A percentile compares a stretch with the other conserved stretches of the same genome.
These are phyloP conservation scores for Onychomys arenicola DNA, from an alignment of 2,797 vertebrate genomes.

Conservation along the genomic window DNA sequence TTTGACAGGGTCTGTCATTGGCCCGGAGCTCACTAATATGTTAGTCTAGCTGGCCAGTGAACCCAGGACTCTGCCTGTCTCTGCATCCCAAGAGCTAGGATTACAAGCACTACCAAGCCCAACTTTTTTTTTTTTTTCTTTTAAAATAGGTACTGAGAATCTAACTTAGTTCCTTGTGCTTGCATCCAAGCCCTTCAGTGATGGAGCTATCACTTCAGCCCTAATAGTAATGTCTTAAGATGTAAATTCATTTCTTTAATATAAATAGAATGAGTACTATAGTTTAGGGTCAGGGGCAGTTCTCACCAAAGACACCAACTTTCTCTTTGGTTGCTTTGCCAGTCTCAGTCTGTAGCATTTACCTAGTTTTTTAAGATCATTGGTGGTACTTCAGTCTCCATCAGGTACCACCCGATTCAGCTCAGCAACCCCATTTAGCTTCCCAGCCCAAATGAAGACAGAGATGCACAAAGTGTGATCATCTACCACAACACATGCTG, in stretches of 20 bases:
- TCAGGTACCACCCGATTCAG: not conserved
- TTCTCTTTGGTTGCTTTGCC: not conserved
- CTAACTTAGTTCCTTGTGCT: not conserved
- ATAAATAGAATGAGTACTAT: slow-evolving; percentile 28
- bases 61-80: not conserved
- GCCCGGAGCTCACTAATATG: not conserved
- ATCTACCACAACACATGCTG: not conserved
- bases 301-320: not conserved
- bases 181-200: not conserved
- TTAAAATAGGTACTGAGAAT: not conserved
- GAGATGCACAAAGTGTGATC: not conserved
- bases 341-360: not conserved
- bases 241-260: slow-evolving; percentile 37
- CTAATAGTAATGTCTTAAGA: not conserved
- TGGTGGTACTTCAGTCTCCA: not conserved
- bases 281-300: not conserved
- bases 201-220: not conserved
- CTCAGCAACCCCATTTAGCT: not conserved
- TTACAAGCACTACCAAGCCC: not conserved
- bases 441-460: not conserved
- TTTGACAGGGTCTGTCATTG: not conserved
- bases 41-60: not conserved
- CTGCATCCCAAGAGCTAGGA: not conserved
- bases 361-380: not conserved
- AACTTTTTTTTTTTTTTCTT: not conserved